phyloP scores from a whole-genome alignment of 2,888 invertebrate species.

The Agrypnus murinus region DNA sequence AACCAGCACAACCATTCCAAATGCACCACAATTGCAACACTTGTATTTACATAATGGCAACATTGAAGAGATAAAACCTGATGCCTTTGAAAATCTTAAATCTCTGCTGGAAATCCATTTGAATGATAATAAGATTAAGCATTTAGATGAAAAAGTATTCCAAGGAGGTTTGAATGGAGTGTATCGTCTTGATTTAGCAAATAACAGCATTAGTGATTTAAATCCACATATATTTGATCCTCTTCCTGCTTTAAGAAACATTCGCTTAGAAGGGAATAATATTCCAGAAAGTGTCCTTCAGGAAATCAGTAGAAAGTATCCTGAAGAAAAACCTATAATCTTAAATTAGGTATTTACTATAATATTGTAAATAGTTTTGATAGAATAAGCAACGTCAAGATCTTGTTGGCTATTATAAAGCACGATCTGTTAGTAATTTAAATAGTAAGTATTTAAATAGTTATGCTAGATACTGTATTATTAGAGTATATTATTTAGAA shows the following conservation, averaged over 20 bases:
- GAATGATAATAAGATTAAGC: slow-evolving; percentile 27
- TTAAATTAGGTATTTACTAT: too few species aligned
- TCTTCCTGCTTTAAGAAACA: neutral
- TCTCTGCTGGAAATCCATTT: slow-evolving; percentile 29
- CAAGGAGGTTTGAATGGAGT: slow-evolving; percentile 9
- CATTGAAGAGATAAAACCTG: slow-evolving; percentile 28
- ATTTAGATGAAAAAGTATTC: slow-evolving; percentile 17
- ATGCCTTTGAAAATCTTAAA: slow-evolving; percentile 20
- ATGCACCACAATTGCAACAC: slow-evolving; percentile 17
- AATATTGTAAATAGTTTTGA: too few species aligned
- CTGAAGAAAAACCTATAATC: neutral
- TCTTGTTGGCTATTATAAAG: too few species aligned
- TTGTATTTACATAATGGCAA: slow-evolving; percentile 28
- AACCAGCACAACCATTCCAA: neutral
- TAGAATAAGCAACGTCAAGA: too few species aligned
- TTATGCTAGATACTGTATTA: too few species aligned
- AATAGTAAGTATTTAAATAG: too few species aligned
- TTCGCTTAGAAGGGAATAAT: slow-evolving; percentile 26
- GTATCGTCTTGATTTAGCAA: slow-evolving; percentile 1
- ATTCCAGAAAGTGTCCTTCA: neutral
- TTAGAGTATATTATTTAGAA: too few species aligned
- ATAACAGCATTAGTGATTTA: slow-evolving; percentile 29
- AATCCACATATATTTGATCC: neutral
- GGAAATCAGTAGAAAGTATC: slow-evolving; percentile 5
- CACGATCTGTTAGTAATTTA: too few species aligned